Evolutionary conservation across 2,888 invertebrate genomes (phyloP).

Genomic region (Megalurothrips usitatus): DNA sequence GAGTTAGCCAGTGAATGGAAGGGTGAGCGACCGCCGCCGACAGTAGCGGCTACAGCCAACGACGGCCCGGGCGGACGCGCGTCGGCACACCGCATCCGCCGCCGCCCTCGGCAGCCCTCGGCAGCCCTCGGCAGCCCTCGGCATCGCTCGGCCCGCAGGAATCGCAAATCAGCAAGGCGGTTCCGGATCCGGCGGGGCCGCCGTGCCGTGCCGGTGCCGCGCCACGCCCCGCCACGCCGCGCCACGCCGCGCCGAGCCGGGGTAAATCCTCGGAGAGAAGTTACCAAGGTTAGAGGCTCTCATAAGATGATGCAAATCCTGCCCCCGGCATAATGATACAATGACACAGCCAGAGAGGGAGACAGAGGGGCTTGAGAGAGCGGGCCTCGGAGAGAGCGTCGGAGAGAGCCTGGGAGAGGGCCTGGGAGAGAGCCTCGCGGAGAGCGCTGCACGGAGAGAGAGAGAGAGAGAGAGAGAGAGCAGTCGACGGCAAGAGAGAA

Average conservation of each 20-base stretch:
- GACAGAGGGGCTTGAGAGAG: too few relatives aligned
- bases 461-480: too few relatives aligned
- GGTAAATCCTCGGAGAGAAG: slow-evolving; percentile 10
- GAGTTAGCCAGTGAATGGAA: too few relatives aligned
- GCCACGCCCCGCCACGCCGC: background rate
- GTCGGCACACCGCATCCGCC: background rate
- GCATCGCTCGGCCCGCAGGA: background rate
- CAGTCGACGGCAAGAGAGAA: too few relatives aligned
- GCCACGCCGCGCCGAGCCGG: background rate
- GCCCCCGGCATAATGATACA: background rate
- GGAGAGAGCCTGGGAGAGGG: too few relatives aligned
- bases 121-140: background rate
- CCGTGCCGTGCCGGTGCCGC: background rate
- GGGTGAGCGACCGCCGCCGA: background rate
- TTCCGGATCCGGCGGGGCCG: background rate
- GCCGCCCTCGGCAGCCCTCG: background rate
- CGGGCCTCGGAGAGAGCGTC: too few relatives aligned
- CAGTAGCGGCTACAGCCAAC: background rate
- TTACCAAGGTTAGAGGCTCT: slow-evolving; percentile 14
- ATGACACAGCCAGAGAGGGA: background rate
- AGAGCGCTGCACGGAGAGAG: too few relatives aligned
- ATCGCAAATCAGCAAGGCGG: slow-evolving; percentile 9
- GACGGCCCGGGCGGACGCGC: background rate
- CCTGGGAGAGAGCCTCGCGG: too few relatives aligned
- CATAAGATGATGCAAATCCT: slow-evolving; percentile 17